Percentiles rank a stretch among this genome's conserved stretches.
Conservation (phyloP, 2,113 vertebrate species). For the Sclerurus mexicanus region DNA sequence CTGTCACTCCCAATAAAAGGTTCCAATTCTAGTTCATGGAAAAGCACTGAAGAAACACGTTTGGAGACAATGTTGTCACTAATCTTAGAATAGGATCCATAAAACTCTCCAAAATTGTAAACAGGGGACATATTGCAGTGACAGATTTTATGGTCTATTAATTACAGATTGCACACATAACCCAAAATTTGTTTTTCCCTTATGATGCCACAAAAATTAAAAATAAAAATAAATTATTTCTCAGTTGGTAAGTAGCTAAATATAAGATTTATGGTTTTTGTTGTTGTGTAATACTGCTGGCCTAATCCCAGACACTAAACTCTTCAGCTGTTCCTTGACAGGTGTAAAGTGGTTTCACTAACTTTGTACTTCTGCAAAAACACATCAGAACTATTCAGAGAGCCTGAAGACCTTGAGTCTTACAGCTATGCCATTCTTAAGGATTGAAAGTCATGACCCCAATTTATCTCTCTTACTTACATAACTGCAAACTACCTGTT, state of each 20-base stretch:
- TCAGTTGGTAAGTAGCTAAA: constrained; percentile 24
- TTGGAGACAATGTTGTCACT: background rate
- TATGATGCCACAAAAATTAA: background rate
- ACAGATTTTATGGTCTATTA: background rate
- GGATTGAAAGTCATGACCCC: background rate
- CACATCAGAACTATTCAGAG: background rate
- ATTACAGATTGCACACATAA: background rate
- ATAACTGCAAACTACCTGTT: background rate
- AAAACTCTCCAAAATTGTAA: background rate
- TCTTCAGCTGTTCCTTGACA: constrained; percentile 54
- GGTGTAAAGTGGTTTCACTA: constrained; percentile 16
- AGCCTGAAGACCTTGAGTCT: background rate
- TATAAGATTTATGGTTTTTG: background rate
- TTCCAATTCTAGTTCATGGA: background rate
- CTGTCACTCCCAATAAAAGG: background rate
- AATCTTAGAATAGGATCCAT: background rate
- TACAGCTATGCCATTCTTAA: background rate
- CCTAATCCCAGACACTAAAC: constrained; percentile 23
- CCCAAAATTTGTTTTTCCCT: background rate
- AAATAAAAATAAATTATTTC: background rate
- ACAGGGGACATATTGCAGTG: fast-evolving
- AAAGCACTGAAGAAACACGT: background rate
- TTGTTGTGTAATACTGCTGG: constrained; percentile 35
- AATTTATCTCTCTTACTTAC: background rate
- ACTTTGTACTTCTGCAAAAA: background rate